phyloP scores from a whole-genome alignment of 2,113 vertebrate genomes.

The Hyla sarda region DNA sequence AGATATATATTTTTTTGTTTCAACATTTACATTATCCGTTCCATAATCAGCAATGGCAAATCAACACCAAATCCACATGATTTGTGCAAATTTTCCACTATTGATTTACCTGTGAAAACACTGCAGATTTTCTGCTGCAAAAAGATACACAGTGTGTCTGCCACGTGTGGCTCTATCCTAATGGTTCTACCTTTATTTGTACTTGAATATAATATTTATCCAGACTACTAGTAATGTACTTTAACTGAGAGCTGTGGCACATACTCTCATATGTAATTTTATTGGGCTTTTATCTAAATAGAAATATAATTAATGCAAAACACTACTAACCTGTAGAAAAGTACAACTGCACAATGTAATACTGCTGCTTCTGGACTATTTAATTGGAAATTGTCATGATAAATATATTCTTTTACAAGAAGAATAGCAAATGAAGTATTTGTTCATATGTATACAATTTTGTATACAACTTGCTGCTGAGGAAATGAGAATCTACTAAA shows the following conservation, averaged over 20 bases:
- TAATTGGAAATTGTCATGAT: conserved; percentile 34
- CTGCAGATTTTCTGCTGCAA: too few relatives aligned
- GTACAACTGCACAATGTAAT: conserved; percentile 11
- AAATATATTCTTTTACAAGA: conserved; percentile 39
- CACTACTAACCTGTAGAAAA: conserved; percentile 8
- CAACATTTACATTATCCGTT: too few relatives aligned
- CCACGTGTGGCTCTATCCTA: too few relatives aligned
- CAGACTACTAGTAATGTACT: neutral
- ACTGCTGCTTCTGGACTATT: neutral
- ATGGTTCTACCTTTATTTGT: neutral
- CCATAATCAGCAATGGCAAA: too few relatives aligned
- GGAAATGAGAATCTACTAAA: conserved; percentile 18
- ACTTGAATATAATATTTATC: neutral
- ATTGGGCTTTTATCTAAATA: neutral
- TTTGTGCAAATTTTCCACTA: too few relatives aligned
- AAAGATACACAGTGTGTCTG: too few relatives aligned
- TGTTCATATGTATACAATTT: conserved; percentile 8
- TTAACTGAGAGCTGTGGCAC: conserved; percentile 18
- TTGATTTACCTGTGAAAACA: too few relatives aligned
- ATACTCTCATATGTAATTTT: neutral
- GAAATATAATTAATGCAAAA: conserved; percentile 16
- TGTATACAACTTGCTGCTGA: conserved; percentile 28
- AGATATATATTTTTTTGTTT: too few relatives aligned
- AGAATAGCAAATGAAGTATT: conserved; percentile 35
- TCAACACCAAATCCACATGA: too few relatives aligned